Evolutionary conservation across 2,113 vertebrate genomes (phyloP).

Genomic region (Cettia cetti): DNA sequence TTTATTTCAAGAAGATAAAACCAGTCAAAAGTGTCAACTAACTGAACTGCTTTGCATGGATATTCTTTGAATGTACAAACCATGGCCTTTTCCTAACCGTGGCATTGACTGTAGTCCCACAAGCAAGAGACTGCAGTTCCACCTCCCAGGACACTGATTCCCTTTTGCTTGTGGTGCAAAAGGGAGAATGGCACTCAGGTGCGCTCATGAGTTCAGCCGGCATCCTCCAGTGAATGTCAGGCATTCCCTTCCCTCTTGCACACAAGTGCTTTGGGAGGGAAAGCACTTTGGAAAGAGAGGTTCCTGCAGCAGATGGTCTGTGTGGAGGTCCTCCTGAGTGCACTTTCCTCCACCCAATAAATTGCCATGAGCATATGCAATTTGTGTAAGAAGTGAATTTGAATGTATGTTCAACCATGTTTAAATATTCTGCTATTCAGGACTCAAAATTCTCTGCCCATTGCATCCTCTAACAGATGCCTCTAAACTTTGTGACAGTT

Average conservation of each 20-base stretch:
- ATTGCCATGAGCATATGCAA: accelerated
- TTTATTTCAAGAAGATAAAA: not conserved
- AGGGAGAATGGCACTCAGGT: not conserved
- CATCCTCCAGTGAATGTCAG: not conserved
- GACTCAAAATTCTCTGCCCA: not conserved
- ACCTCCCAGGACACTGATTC: not conserved
- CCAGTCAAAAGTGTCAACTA: not conserved
- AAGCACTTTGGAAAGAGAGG: not conserved
- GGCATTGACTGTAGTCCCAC: not conserved
- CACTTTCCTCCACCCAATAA: not conserved
- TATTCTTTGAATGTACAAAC: not conserved
- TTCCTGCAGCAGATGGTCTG: not conserved
- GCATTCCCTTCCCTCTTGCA: accelerated
- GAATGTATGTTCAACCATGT: not conserved
- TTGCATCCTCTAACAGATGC: not conserved
- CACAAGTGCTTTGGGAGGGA: not conserved
- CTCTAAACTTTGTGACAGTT: not conserved
- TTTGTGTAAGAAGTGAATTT: not conserved
- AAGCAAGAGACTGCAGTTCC: not conserved
- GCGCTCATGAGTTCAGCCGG: not conserved
- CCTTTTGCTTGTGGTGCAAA: not conserved
- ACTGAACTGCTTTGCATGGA: not conserved
- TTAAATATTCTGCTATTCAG: not conserved
- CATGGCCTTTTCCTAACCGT: not conserved
- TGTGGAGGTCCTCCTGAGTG: not conserved